These are phyloP conservation scores for Oxygymnocypris stewartii DNA, from an alignment of 2,113 vertebrate species.

Conservation along the genomic window DNA sequence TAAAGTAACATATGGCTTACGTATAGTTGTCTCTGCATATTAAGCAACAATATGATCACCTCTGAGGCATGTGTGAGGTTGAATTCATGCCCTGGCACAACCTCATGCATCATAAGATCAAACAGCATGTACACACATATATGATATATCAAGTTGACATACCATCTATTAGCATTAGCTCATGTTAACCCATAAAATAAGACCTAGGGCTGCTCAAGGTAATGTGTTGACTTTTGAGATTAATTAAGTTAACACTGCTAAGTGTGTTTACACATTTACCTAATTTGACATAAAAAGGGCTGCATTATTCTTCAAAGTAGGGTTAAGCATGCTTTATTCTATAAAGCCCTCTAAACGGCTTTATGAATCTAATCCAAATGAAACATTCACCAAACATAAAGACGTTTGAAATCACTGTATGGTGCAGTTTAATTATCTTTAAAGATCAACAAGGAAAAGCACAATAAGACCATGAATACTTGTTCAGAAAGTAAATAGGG, in stretches of 20 bases:
- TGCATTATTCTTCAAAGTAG: conserved; percentile 6
- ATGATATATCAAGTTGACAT: conserved; percentile 2
- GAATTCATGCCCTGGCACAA: neutral
- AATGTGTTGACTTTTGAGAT: conserved; percentile 12
- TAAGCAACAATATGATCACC: neutral
- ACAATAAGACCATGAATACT: neutral
- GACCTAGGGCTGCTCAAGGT: neutral
- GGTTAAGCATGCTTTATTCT: neutral
- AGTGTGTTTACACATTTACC: neutral
- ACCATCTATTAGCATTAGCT: conserved; percentile 26
- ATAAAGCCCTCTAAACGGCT: neutral
- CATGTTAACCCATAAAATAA: conserved; percentile 9
- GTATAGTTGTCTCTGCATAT: neutral
- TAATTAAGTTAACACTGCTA: neutral
- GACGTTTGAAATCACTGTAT: neutral
- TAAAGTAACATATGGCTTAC: no score
- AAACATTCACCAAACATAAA: neutral
- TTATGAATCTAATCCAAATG: neutral
- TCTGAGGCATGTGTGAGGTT: neutral
- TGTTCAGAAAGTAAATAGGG: no score
- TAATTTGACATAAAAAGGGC: conserved; percentile 18
- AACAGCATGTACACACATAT: neutral
- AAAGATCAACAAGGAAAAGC: neutral
- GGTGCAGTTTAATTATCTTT: neutral
- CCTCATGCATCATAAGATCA: neutral